Percentiles rank a stretch among this genome's conserved stretches.
Conservation (phyloP, 2,888 invertebrate species). For the Drosophila peninsularis region DNA sequence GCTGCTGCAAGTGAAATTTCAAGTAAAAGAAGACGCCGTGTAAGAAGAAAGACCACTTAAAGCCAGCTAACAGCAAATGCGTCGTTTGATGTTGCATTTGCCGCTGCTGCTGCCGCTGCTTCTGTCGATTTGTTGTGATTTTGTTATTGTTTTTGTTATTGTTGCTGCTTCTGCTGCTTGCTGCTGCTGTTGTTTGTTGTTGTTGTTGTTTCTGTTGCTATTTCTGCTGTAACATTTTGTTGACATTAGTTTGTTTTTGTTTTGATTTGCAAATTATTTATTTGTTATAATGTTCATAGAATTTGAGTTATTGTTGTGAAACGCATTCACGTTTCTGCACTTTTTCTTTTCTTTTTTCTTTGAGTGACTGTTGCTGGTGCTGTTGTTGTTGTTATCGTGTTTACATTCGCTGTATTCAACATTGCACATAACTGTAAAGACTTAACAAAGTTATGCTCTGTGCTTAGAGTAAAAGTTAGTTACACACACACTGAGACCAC, state of each 20-base stretch:
- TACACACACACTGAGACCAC: slow-evolving; percentile 5
- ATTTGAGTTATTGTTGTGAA: slow-evolving; percentile 27
- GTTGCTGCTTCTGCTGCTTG: slow-evolving; percentile 27
- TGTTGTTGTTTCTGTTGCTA: slow-evolving; percentile 8
- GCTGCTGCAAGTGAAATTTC: slow-evolving; percentile 19
- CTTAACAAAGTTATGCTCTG: slow-evolving; percentile 23
- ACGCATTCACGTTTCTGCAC: slow-evolving; percentile 49
- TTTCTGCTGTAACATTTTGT: slow-evolving; percentile 30
- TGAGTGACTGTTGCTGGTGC: slow-evolving; percentile 30
- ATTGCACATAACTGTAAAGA: slow-evolving; percentile 67
- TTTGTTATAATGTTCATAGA: slow-evolving; percentile 13
- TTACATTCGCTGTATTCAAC: slow-evolving; percentile 50
- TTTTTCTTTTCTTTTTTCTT: slow-evolving; percentile 19
- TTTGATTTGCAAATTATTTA: slow-evolving; percentile 3
- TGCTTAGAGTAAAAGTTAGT: slow-evolving; percentile 23
- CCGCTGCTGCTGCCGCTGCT: slow-evolving; percentile 27
- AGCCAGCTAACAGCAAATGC: slow-evolving; percentile 35
- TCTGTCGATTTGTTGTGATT: slow-evolving; percentile 7
- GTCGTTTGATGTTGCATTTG: slow-evolving; percentile 36
- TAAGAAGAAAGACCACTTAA: slow-evolving; percentile 23
- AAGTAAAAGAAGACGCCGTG: slow-evolving; percentile 31
- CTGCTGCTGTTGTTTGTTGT: slow-evolving; percentile 15
- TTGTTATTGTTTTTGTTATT: neutral
- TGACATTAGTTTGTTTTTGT: slow-evolving; percentile 10
- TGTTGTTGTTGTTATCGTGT: slow-evolving; percentile 40